Base-by-base conservation (phyloP, 2,113 vertebrate species). In the Larimichthys polyactis region DNA sequence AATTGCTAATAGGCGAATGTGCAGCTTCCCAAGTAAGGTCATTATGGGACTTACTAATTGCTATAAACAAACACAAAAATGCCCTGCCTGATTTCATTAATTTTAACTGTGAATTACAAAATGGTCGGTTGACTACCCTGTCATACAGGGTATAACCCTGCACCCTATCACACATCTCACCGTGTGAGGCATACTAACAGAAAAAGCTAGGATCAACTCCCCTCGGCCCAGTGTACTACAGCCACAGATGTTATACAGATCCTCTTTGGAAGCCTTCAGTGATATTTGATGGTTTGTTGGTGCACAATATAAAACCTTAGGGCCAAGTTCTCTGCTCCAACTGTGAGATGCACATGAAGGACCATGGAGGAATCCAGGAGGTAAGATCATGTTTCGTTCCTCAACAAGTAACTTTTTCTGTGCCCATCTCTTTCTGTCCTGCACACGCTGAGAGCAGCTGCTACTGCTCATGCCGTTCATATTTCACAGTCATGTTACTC, bases 311-410 rank as follows among this genome's bases (percentile, higher is more conserved):
- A n/a, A 62, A 49, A 59, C 7, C 17, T n/a, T 29, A 20, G 32
- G 17, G 5, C 24, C 17, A 72, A 46, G 40, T 1, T 71, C 46
- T 74, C 4, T 51, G 48, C 15, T 54, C 24, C 60, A 51, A 14
- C 19, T 74, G 7, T 62, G 44, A 24, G 24, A 51, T 29, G 2
- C 40, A 68, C 59, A 66, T 1, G 12, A 12, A 59, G 64, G 12
- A 22, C 58, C 44, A n/a, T 29, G 66, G 16, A 80, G 44, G 24
- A 79, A 79, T 82, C 60, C 48, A 79, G 48, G 62, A 44, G 44
- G n/a, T 17, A 15, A 57, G 32, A 43, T 71, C 27, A 22, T 32
- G 40, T 83, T 80, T 76, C 67, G 63, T 17, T n/a, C 22, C 44
- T 52, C 24, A 73, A 75, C 51, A 81, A 75, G 78, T 12, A 74